phyloP scores from a whole-genome alignment of 1,140 invertebrate genomes.

The Apis cerana region DNA sequence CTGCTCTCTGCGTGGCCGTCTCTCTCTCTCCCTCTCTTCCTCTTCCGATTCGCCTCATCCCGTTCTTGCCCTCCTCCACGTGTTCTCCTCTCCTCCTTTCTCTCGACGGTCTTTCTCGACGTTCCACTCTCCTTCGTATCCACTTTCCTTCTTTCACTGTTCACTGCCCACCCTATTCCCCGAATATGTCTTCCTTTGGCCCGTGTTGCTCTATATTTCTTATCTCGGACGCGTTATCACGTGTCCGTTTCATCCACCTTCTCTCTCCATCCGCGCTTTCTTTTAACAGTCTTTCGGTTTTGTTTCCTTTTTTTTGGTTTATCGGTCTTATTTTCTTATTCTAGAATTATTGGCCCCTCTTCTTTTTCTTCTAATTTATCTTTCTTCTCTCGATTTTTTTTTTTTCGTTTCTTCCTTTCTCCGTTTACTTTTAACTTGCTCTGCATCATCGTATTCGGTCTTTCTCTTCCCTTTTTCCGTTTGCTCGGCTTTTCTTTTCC shows the following conservation, averaged over 20 bases:
- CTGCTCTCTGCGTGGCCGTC: slow-evolving; percentile 61
- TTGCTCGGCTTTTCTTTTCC: no score
- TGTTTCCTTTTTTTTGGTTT: no score
- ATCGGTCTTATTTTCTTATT: no score
- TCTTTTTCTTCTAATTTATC: slow-evolving; percentile 60
- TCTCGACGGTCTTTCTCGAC: neutral
- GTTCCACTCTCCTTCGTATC: slow-evolving; percentile 49
- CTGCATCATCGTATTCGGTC: neutral
- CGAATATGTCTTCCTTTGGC: no score
- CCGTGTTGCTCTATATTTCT: no score
- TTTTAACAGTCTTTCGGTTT: no score
- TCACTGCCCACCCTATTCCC: neutral
- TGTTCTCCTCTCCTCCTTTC: slow-evolving; percentile 50
- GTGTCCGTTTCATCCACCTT: no score
- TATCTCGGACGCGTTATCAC: no score
- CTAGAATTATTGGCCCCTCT: neutral
- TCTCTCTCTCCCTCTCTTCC: slow-evolving; percentile 65
- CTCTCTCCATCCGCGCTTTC: no score
- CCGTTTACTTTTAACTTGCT: slow-evolving; percentile 12
- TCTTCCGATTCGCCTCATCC: slow-evolving; percentile 56
- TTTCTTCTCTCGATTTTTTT: slow-evolving; percentile 62
- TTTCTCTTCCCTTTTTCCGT: no score
- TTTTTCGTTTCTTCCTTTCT: neutral
- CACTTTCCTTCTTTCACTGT: slow-evolving; percentile 49
- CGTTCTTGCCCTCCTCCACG: slow-evolving; percentile 4